Evolutionary conservation across 2,797 vertebrate species (phyloP).

Genomic region (Benthosema pterotum): DNA sequence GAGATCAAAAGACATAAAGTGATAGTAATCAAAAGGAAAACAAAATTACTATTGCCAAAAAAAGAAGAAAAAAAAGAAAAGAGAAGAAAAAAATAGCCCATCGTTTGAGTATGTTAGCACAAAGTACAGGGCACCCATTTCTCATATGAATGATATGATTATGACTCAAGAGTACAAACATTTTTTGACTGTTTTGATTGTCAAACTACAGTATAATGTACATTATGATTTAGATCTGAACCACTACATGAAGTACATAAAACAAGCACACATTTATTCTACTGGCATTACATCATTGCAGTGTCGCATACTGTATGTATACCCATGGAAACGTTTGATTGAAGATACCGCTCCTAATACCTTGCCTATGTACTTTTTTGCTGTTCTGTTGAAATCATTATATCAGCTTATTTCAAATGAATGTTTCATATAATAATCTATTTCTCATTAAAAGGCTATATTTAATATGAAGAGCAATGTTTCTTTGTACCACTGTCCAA

Average conservation of each 20-base stretch:
- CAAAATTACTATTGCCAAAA: slow-evolving; percentile 54
- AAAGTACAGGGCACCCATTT: slow-evolving; percentile 69
- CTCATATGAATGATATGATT: slow-evolving; percentile 52
- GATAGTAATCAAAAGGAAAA: slow-evolving; percentile 64
- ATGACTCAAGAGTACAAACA: slow-evolving; percentile 51
- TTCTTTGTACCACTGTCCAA: slow-evolving; percentile 71
- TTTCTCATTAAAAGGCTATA: slow-evolving; percentile 91
- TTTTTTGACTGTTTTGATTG: slow-evolving; percentile 71
- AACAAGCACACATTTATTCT: slow-evolving; percentile 77
- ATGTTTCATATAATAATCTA: slow-evolving; percentile 89
- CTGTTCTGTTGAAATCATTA: slow-evolving; percentile 82
- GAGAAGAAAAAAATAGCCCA: slow-evolving; percentile 40
- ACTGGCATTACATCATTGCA: slow-evolving; percentile 66
- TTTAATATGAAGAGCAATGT: slow-evolving; percentile 84
- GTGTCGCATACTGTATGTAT: slow-evolving; percentile 71
- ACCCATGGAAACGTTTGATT: slow-evolving; percentile 74
- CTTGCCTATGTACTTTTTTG: slow-evolving; percentile 83
- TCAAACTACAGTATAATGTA: slow-evolving; percentile 62
- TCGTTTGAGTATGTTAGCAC: slow-evolving; percentile 72
- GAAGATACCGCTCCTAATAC: slow-evolving; percentile 79
- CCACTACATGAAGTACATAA: slow-evolving; percentile 68
- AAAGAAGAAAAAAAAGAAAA: slow-evolving; percentile 19
- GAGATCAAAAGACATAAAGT: slow-evolving; percentile 66
- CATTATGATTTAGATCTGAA: slow-evolving; percentile 62
- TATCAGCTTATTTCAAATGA: slow-evolving; percentile 88